phyloP scores from a whole-genome alignment of 2,113 vertebrate species.

The Garra rufa region DNA sequence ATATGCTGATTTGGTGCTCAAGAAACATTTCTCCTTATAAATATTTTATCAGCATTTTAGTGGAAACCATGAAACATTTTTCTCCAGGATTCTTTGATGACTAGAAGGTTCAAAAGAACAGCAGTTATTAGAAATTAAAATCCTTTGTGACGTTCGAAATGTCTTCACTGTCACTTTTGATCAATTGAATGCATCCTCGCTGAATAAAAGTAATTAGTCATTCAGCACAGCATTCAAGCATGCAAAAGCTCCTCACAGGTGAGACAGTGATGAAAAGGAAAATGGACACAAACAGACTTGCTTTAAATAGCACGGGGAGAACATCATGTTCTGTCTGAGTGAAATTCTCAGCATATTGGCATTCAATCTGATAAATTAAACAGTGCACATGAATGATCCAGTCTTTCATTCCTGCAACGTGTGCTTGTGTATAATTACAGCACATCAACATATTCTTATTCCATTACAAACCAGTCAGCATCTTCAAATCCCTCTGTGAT shows the following conservation, averaged over 20 bases:
- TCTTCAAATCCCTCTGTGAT: conserved; percentile 17
- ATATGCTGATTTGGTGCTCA: neutral
- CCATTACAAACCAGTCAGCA: conserved; percentile 13
- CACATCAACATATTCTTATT: conserved; percentile 1
- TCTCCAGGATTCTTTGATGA: neutral
- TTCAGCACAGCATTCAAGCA: neutral
- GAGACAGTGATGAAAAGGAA: conserved; percentile 4
- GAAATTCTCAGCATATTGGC: neutral
- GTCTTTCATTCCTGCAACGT: neutral
- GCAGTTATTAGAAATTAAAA: neutral
- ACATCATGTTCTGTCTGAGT: neutral
- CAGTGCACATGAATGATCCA: neutral
- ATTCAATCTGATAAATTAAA: conserved; percentile 8
- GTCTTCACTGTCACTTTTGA: neutral
- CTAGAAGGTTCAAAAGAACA: neutral
- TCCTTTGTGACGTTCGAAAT: neutral
- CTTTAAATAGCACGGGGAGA: neutral
- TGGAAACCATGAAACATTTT: no score
- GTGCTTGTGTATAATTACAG: conserved; percentile 6
- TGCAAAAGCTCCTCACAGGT: conserved; percentile 5
- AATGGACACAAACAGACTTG: neutral
- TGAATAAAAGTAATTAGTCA: neutral
- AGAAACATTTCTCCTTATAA: neutral
- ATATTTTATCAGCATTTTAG: neutral
- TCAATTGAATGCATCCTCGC: neutral